Base-by-base conservation (phyloP, 2,888 invertebrate genomes). In the Agrotis exclamationis region DNA sequence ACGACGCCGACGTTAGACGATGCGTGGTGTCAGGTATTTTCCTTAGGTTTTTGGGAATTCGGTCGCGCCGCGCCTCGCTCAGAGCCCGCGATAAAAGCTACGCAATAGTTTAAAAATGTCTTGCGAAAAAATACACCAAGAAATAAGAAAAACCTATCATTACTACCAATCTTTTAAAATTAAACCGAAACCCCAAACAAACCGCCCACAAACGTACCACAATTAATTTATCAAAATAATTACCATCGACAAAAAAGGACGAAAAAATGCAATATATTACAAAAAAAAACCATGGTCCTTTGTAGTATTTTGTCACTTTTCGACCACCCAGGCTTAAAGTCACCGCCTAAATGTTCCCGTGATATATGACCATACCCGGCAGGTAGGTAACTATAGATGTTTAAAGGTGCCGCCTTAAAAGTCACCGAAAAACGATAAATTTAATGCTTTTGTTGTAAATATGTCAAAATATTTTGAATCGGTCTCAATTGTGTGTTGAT, bases 401-500 rank as follows among this genome's bases (percentile, higher is more conserved):
- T 44, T 24, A 63, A 75, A 84, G 58, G 67, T 60, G 78, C 80
- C 80, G 78, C 80, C 67, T 76, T 80, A 84, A 85, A 83, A 81
- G 83, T 86, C 71, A 84, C 82, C 80, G 85, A 74, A 65, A 16
- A 75, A 72, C 59, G 13, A 85, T 86, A 86, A 86, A 86, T 86
- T 79, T 72, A 0, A 57, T 22, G 58, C 77, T 70, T 74, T 85
- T 84, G 84, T 85, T 80, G 76, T 73, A 66, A 73, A 80, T 50
- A 74, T 83, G 86, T 86, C 86, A 86, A 83, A 86, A 86, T 85
- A 84, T 84, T 84, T 84, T 83, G 57, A 73, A 64, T 63, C 69
- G 60, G 59, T 68, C 76, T 73, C 66, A 68, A 71, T 74, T 74
- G 70, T 79, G 66, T 68, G 47, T 59, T 80, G 57, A 80, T 59